Conservation (phyloP, 2,797 vertebrate genomes). For the Arnoldichthys spilopterus region DNA sequence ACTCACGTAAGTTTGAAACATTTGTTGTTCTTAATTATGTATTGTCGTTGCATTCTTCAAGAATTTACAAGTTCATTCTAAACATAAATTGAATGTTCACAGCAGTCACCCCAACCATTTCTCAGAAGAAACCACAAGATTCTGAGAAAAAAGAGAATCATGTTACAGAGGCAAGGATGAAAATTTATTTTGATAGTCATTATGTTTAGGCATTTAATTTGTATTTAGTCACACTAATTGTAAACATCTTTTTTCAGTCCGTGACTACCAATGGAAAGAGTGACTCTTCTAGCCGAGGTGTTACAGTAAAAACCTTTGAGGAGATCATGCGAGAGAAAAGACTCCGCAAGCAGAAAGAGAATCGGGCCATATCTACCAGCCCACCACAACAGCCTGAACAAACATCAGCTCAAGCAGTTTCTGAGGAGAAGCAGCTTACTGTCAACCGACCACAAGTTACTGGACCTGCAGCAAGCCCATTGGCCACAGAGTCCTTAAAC, state of each 20-base stretch:
- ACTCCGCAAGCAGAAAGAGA: constrained; percentile 77
- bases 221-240: neutral
- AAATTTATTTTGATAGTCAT: neutral
- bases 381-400: constrained; percentile 52
- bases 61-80: neutral
- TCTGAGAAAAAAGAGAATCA: constrained; percentile 56
- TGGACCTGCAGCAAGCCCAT: constrained; percentile 35
- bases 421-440: constrained; percentile 47
- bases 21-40: neutral
- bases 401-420: constrained; percentile 46
- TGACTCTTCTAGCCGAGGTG: constrained; percentile 47
- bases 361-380: constrained; percentile 56
- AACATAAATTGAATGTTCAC: neutral
- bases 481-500: constrained; percentile 27
- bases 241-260: constrained; percentile 47
- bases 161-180: constrained; percentile 64
- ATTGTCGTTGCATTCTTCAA: neutral
- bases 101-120: constrained; percentile 41
- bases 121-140: constrained; percentile 57
- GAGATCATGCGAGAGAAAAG: constrained; percentile 87
- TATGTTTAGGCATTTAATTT: neutral
- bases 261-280: constrained; percentile 57
- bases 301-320: constrained; percentile 87
- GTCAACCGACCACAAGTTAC: constrained; percentile 2
- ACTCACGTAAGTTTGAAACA: constrained; percentile 64